Conservation (phyloP, 2,888 invertebrate species). For the Vandiemenella viatica region DNA sequence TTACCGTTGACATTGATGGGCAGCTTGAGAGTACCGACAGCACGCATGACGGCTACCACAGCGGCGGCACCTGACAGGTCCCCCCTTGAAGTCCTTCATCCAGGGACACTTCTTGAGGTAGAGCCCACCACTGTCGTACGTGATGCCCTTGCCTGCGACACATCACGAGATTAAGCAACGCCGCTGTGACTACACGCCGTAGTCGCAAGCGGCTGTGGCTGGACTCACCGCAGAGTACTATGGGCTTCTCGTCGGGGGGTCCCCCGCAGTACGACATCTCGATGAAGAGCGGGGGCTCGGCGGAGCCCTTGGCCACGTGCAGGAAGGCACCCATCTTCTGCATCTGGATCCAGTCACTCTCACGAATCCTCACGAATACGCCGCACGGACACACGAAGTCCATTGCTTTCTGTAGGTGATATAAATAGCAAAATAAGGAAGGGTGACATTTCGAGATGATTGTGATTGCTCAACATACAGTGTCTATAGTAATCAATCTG, state of each 20-base stretch:
- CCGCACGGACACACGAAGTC: conserved; percentile 28
- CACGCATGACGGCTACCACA: conserved; percentile 51
- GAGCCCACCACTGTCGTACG: conserved; percentile 43
- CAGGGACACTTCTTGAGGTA: conserved; percentile 46
- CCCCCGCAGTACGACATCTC: conserved; percentile 38
- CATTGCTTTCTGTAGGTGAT: conserved; percentile 24
- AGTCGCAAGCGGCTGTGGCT: too few relatives aligned
- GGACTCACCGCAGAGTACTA: conserved; percentile 39
- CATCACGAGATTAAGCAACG: too few relatives aligned
- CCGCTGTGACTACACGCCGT: too few relatives aligned
- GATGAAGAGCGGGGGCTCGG: conserved; percentile 36
- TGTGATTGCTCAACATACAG: too few relatives aligned
- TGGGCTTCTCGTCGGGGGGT: conserved; percentile 29
- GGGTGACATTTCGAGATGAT: too few relatives aligned
- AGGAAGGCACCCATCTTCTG: conserved; percentile 52
- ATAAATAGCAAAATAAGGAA: too few relatives aligned
- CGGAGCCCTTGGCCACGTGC: conserved; percentile 37
- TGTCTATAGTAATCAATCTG: too few relatives aligned
- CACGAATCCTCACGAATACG: conserved; percentile 35
- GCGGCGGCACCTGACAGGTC: conserved; percentile 80
- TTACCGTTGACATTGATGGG: conserved; percentile 54
- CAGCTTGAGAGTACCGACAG: conserved; percentile 50
- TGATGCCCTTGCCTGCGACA: conserved; percentile 39
- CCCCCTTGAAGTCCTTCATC: conserved; percentile 54
- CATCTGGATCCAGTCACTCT: conserved; percentile 43